phyloP scores from a whole-genome alignment of 2,113 vertebrate genomes.

The Pelecanoides urinatrix region DNA sequence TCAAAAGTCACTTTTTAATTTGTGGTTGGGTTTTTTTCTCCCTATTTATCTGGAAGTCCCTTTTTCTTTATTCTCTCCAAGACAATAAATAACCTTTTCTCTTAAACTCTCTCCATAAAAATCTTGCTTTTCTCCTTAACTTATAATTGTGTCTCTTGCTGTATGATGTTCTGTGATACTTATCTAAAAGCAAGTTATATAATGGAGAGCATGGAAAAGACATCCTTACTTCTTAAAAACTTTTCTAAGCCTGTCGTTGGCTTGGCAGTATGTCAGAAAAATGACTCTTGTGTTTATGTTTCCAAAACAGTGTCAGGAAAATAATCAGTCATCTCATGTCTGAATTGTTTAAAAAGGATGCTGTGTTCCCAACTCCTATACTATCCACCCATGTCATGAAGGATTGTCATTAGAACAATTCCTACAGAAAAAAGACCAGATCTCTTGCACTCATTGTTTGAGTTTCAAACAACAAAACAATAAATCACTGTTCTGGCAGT shows the following conservation, averaged over 20 bases:
- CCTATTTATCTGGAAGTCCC: neutral
- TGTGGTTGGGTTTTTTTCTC: neutral
- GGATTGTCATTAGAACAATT: neutral
- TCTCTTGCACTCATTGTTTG: neutral
- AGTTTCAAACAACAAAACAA: neutral
- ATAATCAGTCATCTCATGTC: neutral
- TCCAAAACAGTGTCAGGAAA: neutral
- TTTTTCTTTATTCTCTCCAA: constrained; percentile 15
- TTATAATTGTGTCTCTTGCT: constrained; percentile 28
- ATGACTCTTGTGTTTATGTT: neutral
- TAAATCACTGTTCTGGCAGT: neutral
- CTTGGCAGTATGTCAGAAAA: constrained; percentile 11
- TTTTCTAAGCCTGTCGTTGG: neutral
- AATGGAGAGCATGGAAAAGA: neutral
- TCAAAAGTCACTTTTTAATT: constrained; percentile 18
- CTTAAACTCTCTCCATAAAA: constrained; percentile 9
- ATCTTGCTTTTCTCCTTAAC: constrained; percentile 18
- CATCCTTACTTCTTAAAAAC: neutral
- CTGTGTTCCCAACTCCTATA: neutral
- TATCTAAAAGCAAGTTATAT: neutral
- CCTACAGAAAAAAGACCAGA: neutral
- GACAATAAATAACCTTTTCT: constrained; percentile 7
- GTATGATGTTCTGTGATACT: neutral
- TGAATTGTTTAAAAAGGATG: constrained; percentile 29
- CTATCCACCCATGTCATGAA: neutral